These are phyloP conservation scores for Ceratina calcarata DNA, from an alignment of 1,140 invertebrate species.

Conservation along the genomic window DNA sequence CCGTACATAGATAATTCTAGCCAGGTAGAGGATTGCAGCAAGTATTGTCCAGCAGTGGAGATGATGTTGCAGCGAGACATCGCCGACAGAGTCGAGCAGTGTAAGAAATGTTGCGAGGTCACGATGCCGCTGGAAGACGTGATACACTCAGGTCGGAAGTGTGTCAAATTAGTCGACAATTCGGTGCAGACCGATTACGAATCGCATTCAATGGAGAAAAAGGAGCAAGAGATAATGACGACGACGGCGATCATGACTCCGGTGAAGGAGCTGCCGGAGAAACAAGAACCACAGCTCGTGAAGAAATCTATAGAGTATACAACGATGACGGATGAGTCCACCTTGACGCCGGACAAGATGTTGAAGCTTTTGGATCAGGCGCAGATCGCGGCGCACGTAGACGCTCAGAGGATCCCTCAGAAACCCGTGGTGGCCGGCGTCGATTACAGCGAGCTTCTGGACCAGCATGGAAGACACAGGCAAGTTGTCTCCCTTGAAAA, in stretches of 20 bases:
- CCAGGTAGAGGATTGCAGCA: constrained; percentile 17
- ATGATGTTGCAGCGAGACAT: neutral
- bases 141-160: neutral
- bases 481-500: constrained; percentile 76
- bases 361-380: constrained; percentile 75
- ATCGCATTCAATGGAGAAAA: neutral
- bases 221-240: constrained; percentile 8
- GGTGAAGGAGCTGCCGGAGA: neutral
- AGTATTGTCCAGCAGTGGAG: constrained; percentile 24
- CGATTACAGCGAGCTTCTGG: constrained; percentile 17
- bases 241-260: neutral
- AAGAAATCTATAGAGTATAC: neutral
- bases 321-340: constrained; percentile 23
- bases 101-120: neutral
- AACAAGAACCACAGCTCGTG: constrained; percentile 10
- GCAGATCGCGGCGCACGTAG: constrained; percentile 69
- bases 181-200: constrained; percentile 27
- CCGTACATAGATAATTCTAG: neutral
- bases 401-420: constrained; percentile 33
- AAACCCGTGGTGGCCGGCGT: neutral
- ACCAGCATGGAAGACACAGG: constrained; percentile 68
- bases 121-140: neutral
- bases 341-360: constrained; percentile 73
- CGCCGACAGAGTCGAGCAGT: neutral
- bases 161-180: constrained; percentile 1